These are phyloP conservation scores for Pterois miles DNA, from an alignment of 2,797 vertebrate genomes.

Conservation along the genomic window DNA sequence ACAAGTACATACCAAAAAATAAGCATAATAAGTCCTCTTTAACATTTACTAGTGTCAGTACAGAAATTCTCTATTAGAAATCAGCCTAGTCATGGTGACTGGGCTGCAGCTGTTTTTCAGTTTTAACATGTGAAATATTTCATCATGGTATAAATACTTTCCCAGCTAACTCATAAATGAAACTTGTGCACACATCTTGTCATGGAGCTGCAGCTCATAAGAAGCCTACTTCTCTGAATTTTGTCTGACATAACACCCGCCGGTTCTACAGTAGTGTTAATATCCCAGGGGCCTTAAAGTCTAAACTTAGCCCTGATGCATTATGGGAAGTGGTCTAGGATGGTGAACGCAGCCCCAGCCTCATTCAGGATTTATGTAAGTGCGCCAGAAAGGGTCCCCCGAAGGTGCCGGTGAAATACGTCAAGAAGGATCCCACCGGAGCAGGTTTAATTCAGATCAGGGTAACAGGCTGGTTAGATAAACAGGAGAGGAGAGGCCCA, in stretches of 20 bases:
- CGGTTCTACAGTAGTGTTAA: constrained; percentile 33
- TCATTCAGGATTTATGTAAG: constrained; percentile 74
- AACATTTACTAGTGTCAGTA: neutral
- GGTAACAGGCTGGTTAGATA: neutral
- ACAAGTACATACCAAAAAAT: no score
- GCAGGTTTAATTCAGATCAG: constrained; percentile 58
- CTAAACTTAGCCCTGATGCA: constrained; percentile 62
- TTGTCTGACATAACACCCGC: constrained; percentile 61
- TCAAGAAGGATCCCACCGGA: constrained; percentile 55
- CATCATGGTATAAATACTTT: neutral
- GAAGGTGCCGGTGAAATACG: constrained; percentile 25
- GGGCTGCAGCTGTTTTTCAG: neutral
- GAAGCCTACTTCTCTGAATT: constrained; percentile 56
- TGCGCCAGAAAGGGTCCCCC: constrained; percentile 12
- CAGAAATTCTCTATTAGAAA: neutral
- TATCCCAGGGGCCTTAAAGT: constrained; percentile 29
- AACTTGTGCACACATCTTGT: neutral
- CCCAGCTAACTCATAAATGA: neutral
- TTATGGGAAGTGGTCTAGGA: constrained; percentile 55
- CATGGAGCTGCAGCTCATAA: neutral
- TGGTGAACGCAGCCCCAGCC: constrained; percentile 53
- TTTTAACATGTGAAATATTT: neutral
- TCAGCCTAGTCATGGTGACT: constrained; percentile 15
- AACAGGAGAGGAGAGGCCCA: neutral
- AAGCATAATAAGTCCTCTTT: neutral